Evolutionary conservation across 1,140 invertebrate genomes (phyloP).

Genomic region (Bombyx mandarina): DNA sequence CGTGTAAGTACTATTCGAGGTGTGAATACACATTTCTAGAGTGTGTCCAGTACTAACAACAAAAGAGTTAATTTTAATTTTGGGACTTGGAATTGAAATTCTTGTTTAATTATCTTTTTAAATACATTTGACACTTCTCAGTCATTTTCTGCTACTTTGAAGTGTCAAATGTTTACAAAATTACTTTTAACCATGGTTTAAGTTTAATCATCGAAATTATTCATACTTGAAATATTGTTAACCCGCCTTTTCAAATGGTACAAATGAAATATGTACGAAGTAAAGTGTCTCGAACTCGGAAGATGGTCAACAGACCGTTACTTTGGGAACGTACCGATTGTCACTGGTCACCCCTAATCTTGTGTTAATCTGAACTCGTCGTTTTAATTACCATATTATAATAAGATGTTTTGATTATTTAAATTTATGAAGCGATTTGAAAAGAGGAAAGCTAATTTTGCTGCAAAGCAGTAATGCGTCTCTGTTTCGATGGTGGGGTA

Average conservation of each 20-base stretch:
- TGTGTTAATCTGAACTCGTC: conserved; percentile 8
- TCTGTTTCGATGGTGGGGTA: too few species aligned
- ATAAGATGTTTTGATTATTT: not conserved
- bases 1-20: too few species aligned
- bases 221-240: not conserved
- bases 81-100: too few species aligned
- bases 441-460: not conserved
- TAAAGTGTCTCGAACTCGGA: conserved; percentile 41
- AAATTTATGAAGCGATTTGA: not conserved
- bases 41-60: too few species aligned
- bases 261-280: conserved; percentile 20
- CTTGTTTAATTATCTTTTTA: too few species aligned
- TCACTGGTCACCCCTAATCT: conserved; percentile 20
- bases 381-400: conserved; percentile 3
- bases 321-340: conserved; percentile 38
- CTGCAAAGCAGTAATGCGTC: not conserved
- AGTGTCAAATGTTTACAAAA: too few species aligned
- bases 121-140: too few species aligned
- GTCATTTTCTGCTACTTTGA: too few species aligned
- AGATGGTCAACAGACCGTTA: conserved; percentile 32
- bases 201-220: not conserved
- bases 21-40: too few species aligned
- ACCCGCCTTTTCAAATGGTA: conserved; percentile 4
- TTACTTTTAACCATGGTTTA: too few species aligned
- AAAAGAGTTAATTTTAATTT: too few species aligned